Base-by-base conservation (phyloP, 1,140 invertebrate genomes). In the Aphelinus certus region DNA sequence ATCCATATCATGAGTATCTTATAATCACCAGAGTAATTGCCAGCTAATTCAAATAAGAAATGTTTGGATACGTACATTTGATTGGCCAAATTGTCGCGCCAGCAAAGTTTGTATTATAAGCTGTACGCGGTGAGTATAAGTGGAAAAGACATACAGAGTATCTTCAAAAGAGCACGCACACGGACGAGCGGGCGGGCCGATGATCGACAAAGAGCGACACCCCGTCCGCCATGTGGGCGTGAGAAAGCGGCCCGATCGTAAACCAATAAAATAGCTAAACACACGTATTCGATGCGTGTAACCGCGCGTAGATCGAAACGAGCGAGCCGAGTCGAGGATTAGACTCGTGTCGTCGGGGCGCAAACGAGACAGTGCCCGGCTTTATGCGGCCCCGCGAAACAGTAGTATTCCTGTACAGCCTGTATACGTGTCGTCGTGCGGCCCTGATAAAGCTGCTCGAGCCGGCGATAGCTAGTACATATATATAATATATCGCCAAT, bases 341-440 rank as follows among this genome's bases (percentile, higher is more conserved):
- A 65, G 45, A 51, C 45, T 2, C 61, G 42, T 43, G 42, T 53
- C 43, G 26, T 26, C 26, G 26, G 26, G 26, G 26, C 26, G 26
- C 26, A n/a, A 26, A 64, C 60, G 60, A n/a, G 7, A 82, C 78
- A 82, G 79, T 73, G 80, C 45, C 26, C 61, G 60, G 55, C 79
- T 79, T 82, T 73, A 79, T 82, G 65, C 58, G 46, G 2, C 53
- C 60, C 51, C 7, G 1, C 58, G 49, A 60, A 80, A 82, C 81
- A 82, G 81, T 82, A 82, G 81, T 82, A 80, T 81, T 82, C 79
- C 78, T 82, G 80, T 82, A 71, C 65, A 56, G 26, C 26, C 53
- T 5, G 71, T 26, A 26, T 26, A 26, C 26, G 26, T 26, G 73
- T 74, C 76, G 61, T 67, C 77, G 76, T 76, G 77, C 76, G 79